Conservation (phyloP, 2,797 vertebrate species). For the Enteromius anoplus region DNA sequence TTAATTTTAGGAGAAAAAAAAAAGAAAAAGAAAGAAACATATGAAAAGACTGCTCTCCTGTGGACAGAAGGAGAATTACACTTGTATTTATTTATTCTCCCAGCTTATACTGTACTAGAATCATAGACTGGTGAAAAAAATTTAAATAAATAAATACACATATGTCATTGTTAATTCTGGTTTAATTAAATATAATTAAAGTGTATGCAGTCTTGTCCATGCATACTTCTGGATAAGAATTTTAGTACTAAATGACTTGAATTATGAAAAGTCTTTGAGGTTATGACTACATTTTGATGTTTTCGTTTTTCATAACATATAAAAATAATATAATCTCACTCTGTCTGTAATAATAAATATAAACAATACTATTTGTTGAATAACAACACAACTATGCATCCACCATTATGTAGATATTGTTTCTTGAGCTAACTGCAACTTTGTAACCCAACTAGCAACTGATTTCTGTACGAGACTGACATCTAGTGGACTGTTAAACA, state of each 20-base stretch:
- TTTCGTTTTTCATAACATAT: background rate
- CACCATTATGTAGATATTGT: background rate
- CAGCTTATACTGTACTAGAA: background rate
- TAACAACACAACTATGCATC: background rate
- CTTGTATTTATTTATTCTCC: background rate
- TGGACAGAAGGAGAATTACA: conserved; percentile 8
- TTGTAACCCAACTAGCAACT: background rate
- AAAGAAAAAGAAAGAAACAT: background rate
- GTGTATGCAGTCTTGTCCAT: background rate
- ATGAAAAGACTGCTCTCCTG: background rate
- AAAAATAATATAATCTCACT: background rate
- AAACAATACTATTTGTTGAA: background rate
- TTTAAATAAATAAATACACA: background rate
- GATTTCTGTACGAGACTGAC: conserved; percentile 8
- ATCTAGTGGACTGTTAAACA: conserved; percentile 21
- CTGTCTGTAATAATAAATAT: background rate
- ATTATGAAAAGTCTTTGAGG: background rate
- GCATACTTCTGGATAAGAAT: background rate
- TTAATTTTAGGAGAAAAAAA: background rate
- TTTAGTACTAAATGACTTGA: background rate
- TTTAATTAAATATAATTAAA: background rate
- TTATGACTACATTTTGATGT: background rate
- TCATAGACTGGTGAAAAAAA: background rate
- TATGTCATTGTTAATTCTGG: background rate
- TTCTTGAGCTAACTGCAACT: background rate